Conservation (phyloP, 2,888 invertebrate genomes). For the Cremastobaeus sp. region DNA sequence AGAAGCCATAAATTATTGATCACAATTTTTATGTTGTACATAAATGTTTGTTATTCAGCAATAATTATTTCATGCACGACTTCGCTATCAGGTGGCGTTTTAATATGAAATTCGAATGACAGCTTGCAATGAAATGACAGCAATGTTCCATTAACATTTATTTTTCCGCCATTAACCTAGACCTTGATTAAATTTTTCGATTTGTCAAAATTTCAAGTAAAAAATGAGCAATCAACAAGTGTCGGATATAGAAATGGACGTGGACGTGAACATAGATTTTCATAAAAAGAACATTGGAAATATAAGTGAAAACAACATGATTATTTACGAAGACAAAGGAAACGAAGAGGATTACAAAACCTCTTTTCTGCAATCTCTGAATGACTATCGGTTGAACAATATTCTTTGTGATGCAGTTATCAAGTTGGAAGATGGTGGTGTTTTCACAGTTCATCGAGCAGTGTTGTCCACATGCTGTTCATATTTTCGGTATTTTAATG, state of each 20-base stretch:
- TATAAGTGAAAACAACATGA: slow-evolving; percentile 55
- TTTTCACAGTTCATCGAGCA: slow-evolving; percentile 91
- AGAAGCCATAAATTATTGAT: too few relatives aligned
- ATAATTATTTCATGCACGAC: too few relatives aligned
- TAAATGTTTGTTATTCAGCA: too few relatives aligned
- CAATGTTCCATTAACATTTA: neutral
- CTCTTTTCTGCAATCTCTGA: slow-evolving; percentile 90
- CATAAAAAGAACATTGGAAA: slow-evolving; percentile 4
- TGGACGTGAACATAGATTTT: slow-evolving; percentile 39
- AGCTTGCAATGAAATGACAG: slow-evolving; percentile 21
- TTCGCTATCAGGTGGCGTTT: too few relatives aligned
- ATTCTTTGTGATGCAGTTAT: slow-evolving; percentile 92
- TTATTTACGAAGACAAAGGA: slow-evolving; percentile 61
- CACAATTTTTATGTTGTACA: too few relatives aligned
- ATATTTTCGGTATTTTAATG: slow-evolving; percentile 87
- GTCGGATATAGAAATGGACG: slow-evolving; percentile 70
- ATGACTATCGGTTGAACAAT: slow-evolving; percentile 89
- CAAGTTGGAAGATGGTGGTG: slow-evolving; percentile 88
- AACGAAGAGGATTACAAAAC: slow-evolving; percentile 87
- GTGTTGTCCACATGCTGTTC: slow-evolving; percentile 93
- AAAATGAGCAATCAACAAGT: slow-evolving; percentile 1
- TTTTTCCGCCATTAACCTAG: neutral
- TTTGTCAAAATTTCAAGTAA: slow-evolving; percentile 30
- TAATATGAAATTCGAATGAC: slow-evolving; percentile 19
- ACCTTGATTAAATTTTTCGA: neutral